phyloP scores from a whole-genome alignment of 2,113 vertebrate genomes.

The Periophthalmodon schlosseri region DNA sequence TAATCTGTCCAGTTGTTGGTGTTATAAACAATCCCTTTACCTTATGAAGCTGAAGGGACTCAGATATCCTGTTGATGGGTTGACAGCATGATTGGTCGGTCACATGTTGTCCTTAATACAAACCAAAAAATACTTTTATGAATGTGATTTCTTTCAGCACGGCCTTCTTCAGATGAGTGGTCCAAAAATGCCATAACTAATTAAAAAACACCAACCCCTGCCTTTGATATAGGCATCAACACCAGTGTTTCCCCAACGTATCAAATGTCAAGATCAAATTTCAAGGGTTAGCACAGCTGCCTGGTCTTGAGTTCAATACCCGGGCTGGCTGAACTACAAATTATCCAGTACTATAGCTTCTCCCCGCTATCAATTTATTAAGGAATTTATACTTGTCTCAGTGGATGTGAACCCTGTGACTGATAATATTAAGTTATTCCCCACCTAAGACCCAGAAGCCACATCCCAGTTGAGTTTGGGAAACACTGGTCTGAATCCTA shows the following conservation, averaged over 20 bases:
- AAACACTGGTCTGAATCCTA: slow-evolving; percentile 19
- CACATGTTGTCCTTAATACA: slow-evolving; percentile 45
- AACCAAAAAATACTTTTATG: slow-evolving; percentile 53
- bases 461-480: not conserved
- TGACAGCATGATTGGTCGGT: slow-evolving; percentile 28
- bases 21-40: slow-evolving; percentile 17
- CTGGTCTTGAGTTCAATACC: too few relatives aligned
- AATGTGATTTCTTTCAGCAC: slow-evolving; percentile 55
- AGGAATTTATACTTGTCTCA: not conserved
- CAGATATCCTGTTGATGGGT: not conserved
- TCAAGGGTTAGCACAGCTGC: not conserved
- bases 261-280: not conserved
- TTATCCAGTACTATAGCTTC: not conserved
- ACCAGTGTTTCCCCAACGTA: not conserved
- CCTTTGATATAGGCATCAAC: slow-evolving; percentile 35
- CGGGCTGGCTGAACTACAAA: not conserved
- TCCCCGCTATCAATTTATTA: too few relatives aligned
- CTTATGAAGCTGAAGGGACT: slow-evolving; percentile 24
- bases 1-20: slow-evolving; percentile 25
- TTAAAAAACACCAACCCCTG: slow-evolving; percentile 16
- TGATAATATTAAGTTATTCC: not conserved
- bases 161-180: slow-evolving; percentile 28
- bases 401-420: not conserved
- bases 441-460: not conserved
- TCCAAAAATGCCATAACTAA: slow-evolving; percentile 15